These are phyloP conservation scores for Morbakka virulenta DNA, from an alignment of 30 jellyfish, hydroid and myxozoan genomes.

Conservation along the genomic window DNA sequence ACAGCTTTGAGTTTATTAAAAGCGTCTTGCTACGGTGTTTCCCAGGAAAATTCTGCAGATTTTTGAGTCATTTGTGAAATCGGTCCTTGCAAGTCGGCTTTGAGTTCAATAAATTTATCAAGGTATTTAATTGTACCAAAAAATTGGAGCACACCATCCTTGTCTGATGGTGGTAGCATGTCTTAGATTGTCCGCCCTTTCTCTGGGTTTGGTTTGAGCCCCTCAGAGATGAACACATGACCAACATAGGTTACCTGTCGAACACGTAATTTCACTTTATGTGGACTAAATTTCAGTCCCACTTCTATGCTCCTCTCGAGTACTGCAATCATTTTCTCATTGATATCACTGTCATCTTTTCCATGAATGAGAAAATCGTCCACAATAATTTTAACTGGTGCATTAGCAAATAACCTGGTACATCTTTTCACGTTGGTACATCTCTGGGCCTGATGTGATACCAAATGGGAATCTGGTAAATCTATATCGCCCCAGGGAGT, in stretches of 20 bases:
- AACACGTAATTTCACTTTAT: slow-evolving; percentile 14
- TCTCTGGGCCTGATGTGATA: slow-evolving; percentile 7
- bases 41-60: neutral
- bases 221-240: slow-evolving; percentile 20
- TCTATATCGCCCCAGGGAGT: slow-evolving; percentile 41
- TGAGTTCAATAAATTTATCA: too few relatives aligned
- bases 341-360: slow-evolving; percentile 20
- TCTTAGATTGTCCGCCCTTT: slow-evolving; percentile 31
- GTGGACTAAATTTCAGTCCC: slow-evolving; percentile 31
- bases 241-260: slow-evolving; percentile 42
- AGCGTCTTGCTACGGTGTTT: too few relatives aligned
- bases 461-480: slow-evolving; percentile 37
- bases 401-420: slow-evolving; percentile 12
- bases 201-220: slow-evolving; percentile 53
- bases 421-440: too few relatives aligned
- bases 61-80: slow-evolving; percentile 30
- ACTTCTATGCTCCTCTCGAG: slow-evolving; percentile 23
- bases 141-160: too few relatives aligned
- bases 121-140: too few relatives aligned
- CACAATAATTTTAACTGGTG: slow-evolving; percentile 24
- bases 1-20: too few relatives aligned
- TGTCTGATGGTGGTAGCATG: too few relatives aligned
- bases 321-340: slow-evolving; percentile 34
- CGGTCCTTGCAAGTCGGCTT: too few relatives aligned
- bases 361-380: slow-evolving; percentile 33